These are phyloP conservation scores for Phoeniculus purpureus DNA, from an alignment of 2,797 vertebrate genomes.

Conservation along the genomic window DNA sequence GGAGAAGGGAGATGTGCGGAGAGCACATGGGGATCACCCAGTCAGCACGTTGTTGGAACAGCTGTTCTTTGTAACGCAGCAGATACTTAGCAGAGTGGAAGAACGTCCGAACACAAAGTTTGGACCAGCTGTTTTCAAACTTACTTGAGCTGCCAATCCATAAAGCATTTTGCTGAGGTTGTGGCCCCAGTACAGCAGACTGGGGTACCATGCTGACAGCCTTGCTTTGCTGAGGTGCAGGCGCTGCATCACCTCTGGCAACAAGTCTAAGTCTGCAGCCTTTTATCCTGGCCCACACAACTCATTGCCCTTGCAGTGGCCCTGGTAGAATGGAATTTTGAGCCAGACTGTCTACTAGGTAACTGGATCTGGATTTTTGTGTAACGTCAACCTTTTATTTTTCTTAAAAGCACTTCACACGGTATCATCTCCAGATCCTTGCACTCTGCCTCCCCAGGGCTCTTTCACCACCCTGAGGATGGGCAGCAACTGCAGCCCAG, in stretches of 20 bases:
- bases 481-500: neutral
- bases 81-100: slow-evolving; percentile 33
- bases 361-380: neutral
- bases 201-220: neutral
- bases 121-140: slow-evolving; percentile 1
- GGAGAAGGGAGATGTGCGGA: neutral
- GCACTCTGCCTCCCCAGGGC: neutral
- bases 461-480: neutral
- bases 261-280: neutral
- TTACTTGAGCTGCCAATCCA: neutral
- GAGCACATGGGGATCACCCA: neutral
- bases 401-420: neutral
- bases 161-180: neutral
- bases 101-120: neutral
- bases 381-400: neutral
- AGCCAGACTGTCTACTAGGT: neutral
- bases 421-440: neutral
- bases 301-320: neutral
- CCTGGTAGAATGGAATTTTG: neutral
- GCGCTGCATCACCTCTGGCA: neutral
- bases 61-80: neutral
- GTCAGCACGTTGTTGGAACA: fast-evolving
- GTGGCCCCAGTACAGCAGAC: neutral
- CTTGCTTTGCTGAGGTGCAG: neutral
- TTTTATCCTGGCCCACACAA: fast-evolving